phyloP scores from a whole-genome alignment of 2,797 vertebrate species.

The Neosalanx taihuensis region DNA sequence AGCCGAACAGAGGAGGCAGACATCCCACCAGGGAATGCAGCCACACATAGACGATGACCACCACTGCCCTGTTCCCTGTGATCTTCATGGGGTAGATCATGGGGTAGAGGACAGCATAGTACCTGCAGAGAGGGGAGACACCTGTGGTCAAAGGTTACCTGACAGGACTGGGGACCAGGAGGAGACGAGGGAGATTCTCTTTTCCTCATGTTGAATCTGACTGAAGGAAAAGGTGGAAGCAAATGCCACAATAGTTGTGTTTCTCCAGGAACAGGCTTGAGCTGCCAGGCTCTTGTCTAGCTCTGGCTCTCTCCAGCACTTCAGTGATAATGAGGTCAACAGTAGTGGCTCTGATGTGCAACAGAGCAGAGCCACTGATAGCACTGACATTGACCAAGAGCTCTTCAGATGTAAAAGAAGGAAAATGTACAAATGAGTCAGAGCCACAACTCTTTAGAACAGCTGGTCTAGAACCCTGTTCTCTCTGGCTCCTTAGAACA shows the following conservation, averaged over 20 bases:
- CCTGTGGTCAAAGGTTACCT: too few species aligned
- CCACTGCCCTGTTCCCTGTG: slow-evolving; percentile 88
- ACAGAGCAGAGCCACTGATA: not conserved
- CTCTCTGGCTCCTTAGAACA: slow-evolving; percentile 3
- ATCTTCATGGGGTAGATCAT: slow-evolving; percentile 99
- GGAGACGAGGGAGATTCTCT: too few species aligned
- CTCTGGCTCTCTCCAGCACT: too few species aligned
- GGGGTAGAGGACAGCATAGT: slow-evolving; percentile 96
- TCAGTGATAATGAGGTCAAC: too few species aligned
- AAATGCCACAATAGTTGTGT: too few species aligned
- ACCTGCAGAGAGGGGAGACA: slow-evolving; percentile 68
- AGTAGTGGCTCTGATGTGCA: not conserved
- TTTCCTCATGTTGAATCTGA: too few species aligned
- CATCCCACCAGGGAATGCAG: slow-evolving; percentile 92
- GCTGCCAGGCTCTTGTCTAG: too few species aligned
- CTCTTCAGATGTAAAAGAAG: slow-evolving; percentile 37
- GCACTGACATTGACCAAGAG: slow-evolving; percentile 26
- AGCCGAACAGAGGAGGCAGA: slow-evolving; percentile 93
- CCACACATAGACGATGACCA: slow-evolving; percentile 92
- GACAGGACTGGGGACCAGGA: too few species aligned
- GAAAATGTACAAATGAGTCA: slow-evolving; percentile 17
- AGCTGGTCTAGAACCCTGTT: slow-evolving; percentile 30
- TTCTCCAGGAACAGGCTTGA: not conserved
- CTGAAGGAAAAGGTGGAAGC: too few species aligned
- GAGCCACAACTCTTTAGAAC: slow-evolving; percentile 23